Conservation (phyloP, 2,888 invertebrate species). For the Drosophila niveifrons region DNA sequence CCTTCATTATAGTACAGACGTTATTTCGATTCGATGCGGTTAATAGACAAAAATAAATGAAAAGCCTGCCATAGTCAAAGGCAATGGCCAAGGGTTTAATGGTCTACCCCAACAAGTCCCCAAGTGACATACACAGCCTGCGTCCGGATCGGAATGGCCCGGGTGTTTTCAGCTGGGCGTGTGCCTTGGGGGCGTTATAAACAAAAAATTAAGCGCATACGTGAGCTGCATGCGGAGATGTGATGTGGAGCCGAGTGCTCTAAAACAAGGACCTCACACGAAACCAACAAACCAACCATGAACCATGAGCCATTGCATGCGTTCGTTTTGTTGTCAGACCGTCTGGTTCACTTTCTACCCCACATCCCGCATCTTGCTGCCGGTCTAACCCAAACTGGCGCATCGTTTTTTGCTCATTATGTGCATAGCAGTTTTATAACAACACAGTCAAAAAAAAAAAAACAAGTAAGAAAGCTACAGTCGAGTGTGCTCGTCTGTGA, state of each 20-base stretch:
- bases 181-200: conserved; percentile 61
- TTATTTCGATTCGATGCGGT: conserved; percentile 8
- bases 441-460: conserved; percentile 23
- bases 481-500: no score
- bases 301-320: conserved; percentile 26
- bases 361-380: background rate
- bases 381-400: conserved; percentile 16
- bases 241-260: conserved; percentile 5
- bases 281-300: conserved; percentile 1
- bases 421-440: conserved; percentile 50
- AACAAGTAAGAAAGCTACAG: no score
- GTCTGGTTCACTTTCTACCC: conserved; percentile 12
- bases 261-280: conserved; percentile 46
- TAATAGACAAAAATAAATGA: conserved; percentile 22
- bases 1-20: background rate
- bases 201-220: conserved; percentile 80
- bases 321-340: conserved; percentile 32
- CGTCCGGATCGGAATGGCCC: conserved; percentile 21
- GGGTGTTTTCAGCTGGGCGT: conserved; percentile 19
- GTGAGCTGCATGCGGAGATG: conserved; percentile 65
- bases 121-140: conserved; percentile 61
- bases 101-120: conserved; percentile 42
- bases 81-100: conserved; percentile 6
- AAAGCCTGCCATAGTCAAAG: conserved; percentile 7
- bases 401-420: conserved; percentile 71